Evolutionary conservation across 1,140 invertebrate genomes (phyloP), one percentile per base, ranked within the genome.

Genomic region (Sinonovacula constricta): DNA sequence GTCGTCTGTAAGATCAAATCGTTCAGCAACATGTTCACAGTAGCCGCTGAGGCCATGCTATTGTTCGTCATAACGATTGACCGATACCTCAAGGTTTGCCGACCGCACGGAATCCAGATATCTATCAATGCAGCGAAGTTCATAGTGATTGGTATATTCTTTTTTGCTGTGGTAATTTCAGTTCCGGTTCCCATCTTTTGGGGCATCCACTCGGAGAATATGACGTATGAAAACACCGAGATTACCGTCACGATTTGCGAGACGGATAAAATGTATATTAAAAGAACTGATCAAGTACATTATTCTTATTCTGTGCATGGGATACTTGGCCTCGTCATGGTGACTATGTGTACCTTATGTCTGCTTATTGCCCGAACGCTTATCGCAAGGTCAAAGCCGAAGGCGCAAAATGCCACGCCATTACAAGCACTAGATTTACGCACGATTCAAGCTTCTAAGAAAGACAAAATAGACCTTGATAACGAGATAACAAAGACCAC

Each of bases 271-370:
- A 36, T 12, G 10, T 74, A 34, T 24, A 18, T 31, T 7, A 30
- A 56, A 1, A 63, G 59, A 10, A 24, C 63, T 7, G 28, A 54
- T 34, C 70, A 59, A 5, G n/a, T 63, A 0, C 39, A 53, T 12
- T 74, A 74, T 45, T 53, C 70, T 5, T 7, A 51, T 15, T 22
- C 70, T 1, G 22, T 63, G 7, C 7, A 34, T 24, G 45, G 63
- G 0, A 63, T 74, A 26, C 3, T 74, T 24, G 33, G 39, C 18
- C 5, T 65, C 7, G 34, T 26, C 36, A 33, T 74, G 31, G 0
- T 33, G 3, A 12, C 65, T 4, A 74, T 74, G 70, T 53, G 33
- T 63, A 45, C 31, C 1, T 65, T 74, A 30, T 74, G 65, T 49
- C 15, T 53, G 3, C 45, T 63, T 10, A 62, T 74, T 53, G 39